Base-by-base conservation (phyloP, 2,888 invertebrate genomes). In the Phlogophora meticulosa region DNA sequence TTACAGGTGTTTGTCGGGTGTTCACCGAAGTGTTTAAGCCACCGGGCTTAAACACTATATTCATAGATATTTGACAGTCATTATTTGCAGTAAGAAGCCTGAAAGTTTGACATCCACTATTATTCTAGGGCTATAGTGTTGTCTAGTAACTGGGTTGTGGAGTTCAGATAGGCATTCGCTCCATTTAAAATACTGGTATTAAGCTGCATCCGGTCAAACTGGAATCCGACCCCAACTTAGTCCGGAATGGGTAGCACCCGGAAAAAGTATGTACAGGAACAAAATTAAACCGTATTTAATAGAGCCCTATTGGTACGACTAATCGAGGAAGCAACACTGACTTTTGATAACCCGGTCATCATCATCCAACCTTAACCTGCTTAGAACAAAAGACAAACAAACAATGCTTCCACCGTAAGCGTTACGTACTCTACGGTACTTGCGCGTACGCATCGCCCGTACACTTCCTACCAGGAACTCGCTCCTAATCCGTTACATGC, bases 381-480 rank as follows among this genome's bases (percentile, higher is more conserved):
- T 53, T 57, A 9, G 38, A 59, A 53, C 48, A 49, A 56, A 52
- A 74, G 67, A 65, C 22, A 17, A 5, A 2, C 20, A 42, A 51
- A 67, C 49, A 69, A 57, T 74, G 53, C 58, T 9, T 15, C 20
- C 55, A 53, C 20, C 63, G 56, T 65, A 74, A 78, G 79, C 68
- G 28, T 57, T 74, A 10, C 15, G 71, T 42, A 15, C 24, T 9
- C 34, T 48, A 38, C 60, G 5, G 65, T 76, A 80, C 66, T 32
- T 62, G 63, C 73, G 67, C 81, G 17, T 38, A 58, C 67, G 66
- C 80, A 69, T 34, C 9, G n/a, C 64, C 64, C n/a, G 17, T 36
- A 24, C 40, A 64, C 81, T 78, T 80, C 77, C 80, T 80, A 80
- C 46, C 46, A 80, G 77, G 81, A 78, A 78, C 77, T 77, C 17